phyloP scores from a whole-genome alignment of 2,888 invertebrate species.

The Tenthredo scrophulariae region DNA sequence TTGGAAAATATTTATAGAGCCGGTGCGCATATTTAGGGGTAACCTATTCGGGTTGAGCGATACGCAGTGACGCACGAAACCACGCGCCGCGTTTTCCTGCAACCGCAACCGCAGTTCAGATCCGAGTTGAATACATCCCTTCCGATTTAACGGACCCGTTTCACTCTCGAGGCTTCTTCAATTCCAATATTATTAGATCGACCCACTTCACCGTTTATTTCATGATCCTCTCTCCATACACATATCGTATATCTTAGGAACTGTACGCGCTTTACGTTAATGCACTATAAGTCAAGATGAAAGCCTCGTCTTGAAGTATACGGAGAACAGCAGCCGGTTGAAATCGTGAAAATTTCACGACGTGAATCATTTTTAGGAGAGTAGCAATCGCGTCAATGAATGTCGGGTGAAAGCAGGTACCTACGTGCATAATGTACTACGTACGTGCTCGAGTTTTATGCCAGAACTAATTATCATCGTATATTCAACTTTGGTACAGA shows the following conservation, averaged over 20 bases:
- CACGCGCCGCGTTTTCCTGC: background rate
- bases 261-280: background rate
- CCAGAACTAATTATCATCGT: slow-evolving; percentile 3
- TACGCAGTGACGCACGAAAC: slow-evolving; percentile 62
- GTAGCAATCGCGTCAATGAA: background rate
- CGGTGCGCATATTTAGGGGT: slow-evolving; percentile 62
- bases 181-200: slow-evolving; percentile 51
- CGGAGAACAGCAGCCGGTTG: background rate
- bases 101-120: background rate
- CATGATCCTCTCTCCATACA: background rate
- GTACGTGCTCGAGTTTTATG: background rate
- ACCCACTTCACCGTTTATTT: slow-evolving; percentile 48
- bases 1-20: slow-evolving; percentile 67
- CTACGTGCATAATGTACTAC: background rate
- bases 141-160: slow-evolving; percentile 5
- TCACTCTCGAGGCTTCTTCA: slow-evolving; percentile 6
- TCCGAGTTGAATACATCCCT: slow-evolving; percentile 18
- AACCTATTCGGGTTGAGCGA: slow-evolving; percentile 61
- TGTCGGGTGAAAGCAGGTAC: slow-evolving; percentile 2
- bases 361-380: slow-evolving; percentile 27
- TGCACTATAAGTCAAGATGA: background rate
- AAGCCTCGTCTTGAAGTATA: background rate
- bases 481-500: background rate
- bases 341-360: background rate
- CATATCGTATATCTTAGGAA: background rate